phyloP scores from a whole-genome alignment of 2,113 vertebrate genomes.

The Rhombomys opimus region DNA sequence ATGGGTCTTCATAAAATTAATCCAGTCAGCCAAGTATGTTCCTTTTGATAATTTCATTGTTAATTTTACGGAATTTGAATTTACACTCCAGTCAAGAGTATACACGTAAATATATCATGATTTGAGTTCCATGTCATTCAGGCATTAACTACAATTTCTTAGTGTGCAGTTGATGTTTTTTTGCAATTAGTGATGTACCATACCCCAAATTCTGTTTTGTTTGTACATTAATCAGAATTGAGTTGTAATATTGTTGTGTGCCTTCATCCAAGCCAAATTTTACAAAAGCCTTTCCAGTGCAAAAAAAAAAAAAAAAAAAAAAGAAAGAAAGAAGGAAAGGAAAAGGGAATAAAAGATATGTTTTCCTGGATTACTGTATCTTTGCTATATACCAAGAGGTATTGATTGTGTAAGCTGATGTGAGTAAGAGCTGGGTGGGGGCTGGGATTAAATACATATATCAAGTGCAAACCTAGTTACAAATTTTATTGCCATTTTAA shows the following conservation, averaged over 20 bases:
- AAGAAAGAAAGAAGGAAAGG: too few relatives aligned
- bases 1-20: constrained; percentile 76
- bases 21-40: constrained; percentile 37
- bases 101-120: constrained; percentile 75
- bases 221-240: constrained; percentile 85
- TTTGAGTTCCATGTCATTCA: constrained; percentile 81
- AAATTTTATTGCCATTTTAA: constrained; percentile 59
- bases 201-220: constrained; percentile 84
- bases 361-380: constrained; percentile 78
- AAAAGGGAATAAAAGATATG: background rate
- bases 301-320: background rate
- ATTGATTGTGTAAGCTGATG: constrained; percentile 73
- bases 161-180: constrained; percentile 76
- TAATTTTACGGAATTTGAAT: constrained; percentile 77
- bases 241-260: constrained; percentile 77
- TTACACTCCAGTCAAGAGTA: constrained; percentile 74
- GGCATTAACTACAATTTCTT: constrained; percentile 82
- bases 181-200: constrained; percentile 82
- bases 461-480: constrained; percentile 54
- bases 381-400: constrained; percentile 71
- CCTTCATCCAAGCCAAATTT: constrained; percentile 74
- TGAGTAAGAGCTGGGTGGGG: constrained; percentile 65
- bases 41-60: constrained; percentile 76
- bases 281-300: constrained; percentile 63
- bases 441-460: constrained; percentile 52